Conservation (phyloP, 2,113 vertebrate species). For the Jacana jacana region DNA sequence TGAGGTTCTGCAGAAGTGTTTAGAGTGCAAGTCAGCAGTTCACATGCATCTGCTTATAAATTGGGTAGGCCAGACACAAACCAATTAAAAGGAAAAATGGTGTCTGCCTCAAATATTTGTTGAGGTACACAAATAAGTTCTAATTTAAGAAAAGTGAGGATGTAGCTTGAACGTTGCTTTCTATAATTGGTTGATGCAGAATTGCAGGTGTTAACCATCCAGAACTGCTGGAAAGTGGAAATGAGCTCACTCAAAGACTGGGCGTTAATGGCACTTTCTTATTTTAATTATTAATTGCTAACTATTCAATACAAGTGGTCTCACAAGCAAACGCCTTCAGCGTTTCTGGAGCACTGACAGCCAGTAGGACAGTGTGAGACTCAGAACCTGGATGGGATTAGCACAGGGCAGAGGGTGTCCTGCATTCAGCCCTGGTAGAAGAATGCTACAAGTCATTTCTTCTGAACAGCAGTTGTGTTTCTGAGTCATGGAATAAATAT, state of each 20-base stretch:
- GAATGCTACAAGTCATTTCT: not conserved
- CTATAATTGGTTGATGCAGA: not conserved
- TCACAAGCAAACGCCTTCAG: not conserved
- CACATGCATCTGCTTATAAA: not conserved
- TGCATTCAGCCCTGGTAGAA: not conserved
- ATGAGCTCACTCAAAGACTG: not conserved
- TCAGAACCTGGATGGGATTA: not conserved
- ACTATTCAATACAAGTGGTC: not conserved
- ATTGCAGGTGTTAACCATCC: not conserved
- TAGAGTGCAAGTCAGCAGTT: not conserved
- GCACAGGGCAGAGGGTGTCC: not conserved
- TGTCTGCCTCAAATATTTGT: not conserved
- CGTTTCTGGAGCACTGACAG: not conserved
- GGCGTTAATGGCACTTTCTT: not conserved
- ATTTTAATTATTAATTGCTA: not conserved
- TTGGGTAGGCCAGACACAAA: not conserved
- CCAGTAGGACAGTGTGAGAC: not conserved
- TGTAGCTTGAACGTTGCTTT: not conserved
- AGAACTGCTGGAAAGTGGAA: not conserved
- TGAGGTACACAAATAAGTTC: not conserved
- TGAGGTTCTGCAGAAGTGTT: not conserved
- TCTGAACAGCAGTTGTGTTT: not conserved
- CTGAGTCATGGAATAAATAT: not conserved
- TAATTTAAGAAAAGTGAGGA: not conserved
- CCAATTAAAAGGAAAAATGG: not conserved